phyloP scores from a whole-genome alignment of 2,888 invertebrate genomes.

The Watsonalla cultraria region DNA sequence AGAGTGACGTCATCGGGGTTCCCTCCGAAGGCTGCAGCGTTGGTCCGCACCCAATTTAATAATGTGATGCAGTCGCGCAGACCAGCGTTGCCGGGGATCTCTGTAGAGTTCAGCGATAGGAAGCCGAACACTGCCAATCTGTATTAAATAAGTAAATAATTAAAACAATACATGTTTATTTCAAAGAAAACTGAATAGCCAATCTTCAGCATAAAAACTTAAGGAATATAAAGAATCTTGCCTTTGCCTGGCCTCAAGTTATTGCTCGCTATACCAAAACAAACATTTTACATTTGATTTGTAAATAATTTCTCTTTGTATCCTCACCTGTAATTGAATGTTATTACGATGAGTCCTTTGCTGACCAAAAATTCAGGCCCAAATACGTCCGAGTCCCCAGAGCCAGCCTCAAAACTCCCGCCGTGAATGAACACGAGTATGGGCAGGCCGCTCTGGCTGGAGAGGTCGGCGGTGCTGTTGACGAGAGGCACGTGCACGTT shows the following conservation, averaged over 20 bases:
- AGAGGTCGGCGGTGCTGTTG: background rate
- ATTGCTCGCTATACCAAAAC: too few species aligned
- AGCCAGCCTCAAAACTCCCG: constrained; percentile 12
- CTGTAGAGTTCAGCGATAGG: background rate
- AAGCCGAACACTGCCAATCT: background rate
- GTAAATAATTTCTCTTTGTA: too few species aligned
- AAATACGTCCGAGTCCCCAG: constrained; percentile 13
- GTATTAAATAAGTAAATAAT: too few species aligned
- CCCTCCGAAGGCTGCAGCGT: background rate
- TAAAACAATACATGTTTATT: too few species aligned
- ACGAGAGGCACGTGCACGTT: constrained; percentile 32
- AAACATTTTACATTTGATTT: too few species aligned
- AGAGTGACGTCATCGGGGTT: background rate
- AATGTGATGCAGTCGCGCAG: background rate
- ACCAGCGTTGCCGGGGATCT: background rate
- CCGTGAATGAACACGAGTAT: constrained; percentile 17
- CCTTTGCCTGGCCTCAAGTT: too few species aligned
- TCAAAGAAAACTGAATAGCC: too few species aligned
- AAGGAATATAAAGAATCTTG: too few species aligned
- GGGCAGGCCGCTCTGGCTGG: constrained; percentile 4
- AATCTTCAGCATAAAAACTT: too few species aligned
- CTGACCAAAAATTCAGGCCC: constrained; percentile 18
- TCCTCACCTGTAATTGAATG: background rate
- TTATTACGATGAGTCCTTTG: background rate
- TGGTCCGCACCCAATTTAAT: background rate